These are phyloP conservation scores for Calameuta pallipes DNA, from an alignment of 2,888 invertebrate genomes.

Conservation along the genomic window DNA sequence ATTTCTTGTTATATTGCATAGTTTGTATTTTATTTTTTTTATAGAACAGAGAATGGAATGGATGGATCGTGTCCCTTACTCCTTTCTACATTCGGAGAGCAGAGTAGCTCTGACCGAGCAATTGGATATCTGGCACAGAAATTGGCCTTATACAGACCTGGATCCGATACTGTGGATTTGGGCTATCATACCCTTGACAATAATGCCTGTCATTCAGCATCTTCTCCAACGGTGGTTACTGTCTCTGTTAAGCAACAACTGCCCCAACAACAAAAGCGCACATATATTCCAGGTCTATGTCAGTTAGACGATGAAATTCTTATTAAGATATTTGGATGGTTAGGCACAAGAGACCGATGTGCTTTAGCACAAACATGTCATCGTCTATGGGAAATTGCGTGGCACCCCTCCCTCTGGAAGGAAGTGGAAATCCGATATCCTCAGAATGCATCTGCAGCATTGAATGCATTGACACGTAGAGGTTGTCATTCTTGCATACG, in stretches of 20 bases:
- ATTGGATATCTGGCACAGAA: slow-evolving; percentile 49
- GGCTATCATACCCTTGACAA: slow-evolving; percentile 62
- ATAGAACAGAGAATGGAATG: slow-evolving; percentile 61
- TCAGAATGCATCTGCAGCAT: slow-evolving; percentile 47
- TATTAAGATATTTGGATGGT: slow-evolving; percentile 76
- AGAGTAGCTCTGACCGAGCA: slow-evolving; percentile 44
- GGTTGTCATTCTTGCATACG: slow-evolving; percentile 52
- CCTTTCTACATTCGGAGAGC: slow-evolving; percentile 53
- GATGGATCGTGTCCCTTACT: slow-evolving; percentile 57
- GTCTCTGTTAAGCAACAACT: slow-evolving; percentile 27
- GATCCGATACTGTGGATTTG: slow-evolving; percentile 55
- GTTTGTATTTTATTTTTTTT: not conserved
- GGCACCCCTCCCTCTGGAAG: slow-evolving; percentile 81
- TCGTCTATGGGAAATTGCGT: slow-evolving; percentile 80
- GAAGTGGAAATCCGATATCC: slow-evolving; percentile 56
- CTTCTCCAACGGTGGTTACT: slow-evolving; percentile 43
- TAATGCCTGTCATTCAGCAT: slow-evolving; percentile 52
- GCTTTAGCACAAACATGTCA: slow-evolving; percentile 81
- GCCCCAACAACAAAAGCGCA: slow-evolving; percentile 36
- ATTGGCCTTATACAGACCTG: slow-evolving; percentile 47
- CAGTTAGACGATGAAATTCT: slow-evolving; percentile 73
- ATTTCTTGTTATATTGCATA: not conserved
- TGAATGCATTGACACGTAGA: slow-evolving; percentile 49
- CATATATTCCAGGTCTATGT: slow-evolving; percentile 33
- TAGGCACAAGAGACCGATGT: slow-evolving; percentile 79